Percentiles rank a stretch among this genome's conserved stretches.
These are phyloP conservation scores for Clarias batrachus DNA, from an alignment of 2,113 vertebrate genomes.

Conservation along the genomic window DNA sequence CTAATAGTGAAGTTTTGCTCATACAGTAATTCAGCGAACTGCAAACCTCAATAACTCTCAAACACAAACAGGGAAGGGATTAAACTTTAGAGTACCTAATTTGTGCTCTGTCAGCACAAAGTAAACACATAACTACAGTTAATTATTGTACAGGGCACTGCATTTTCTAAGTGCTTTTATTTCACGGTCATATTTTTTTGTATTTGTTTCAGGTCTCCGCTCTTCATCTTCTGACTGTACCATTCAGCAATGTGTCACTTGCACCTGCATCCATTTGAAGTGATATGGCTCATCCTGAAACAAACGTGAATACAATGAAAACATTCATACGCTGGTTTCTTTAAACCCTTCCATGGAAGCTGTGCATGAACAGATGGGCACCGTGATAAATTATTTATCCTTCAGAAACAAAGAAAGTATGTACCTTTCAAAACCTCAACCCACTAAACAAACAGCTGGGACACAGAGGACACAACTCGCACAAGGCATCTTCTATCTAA, in stretches of 20 bases:
- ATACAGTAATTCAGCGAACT: not conserved
- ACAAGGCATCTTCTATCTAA: not conserved
- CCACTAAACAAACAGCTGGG: not conserved
- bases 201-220: too few relatives aligned
- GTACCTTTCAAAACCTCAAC: conserved; percentile 15
- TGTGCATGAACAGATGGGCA: conserved; percentile 5
- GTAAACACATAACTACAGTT: too few relatives aligned
- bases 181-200: too few relatives aligned
- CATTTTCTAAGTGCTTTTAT: too few relatives aligned
- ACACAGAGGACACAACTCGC: not conserved
- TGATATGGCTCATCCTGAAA: not conserved
- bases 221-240: not conserved
- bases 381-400: conserved; percentile 15
- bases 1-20: not conserved
- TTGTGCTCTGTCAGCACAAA: too few relatives aligned
- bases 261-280: not conserved
- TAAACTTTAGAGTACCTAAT: not conserved
- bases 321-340: not conserved
- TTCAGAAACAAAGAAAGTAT: not conserved
- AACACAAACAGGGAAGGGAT: not conserved
- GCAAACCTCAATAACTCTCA: not conserved
- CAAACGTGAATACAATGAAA: not conserved
- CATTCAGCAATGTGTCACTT: not conserved
- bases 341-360: conserved; percentile 4
- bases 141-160: too few relatives aligned